A percentile compares a stretch with the other conserved stretches of the same genome.
phyloP scores from a whole-genome alignment of 2,113 vertebrate species.

The Lophotis ruficrista region DNA sequence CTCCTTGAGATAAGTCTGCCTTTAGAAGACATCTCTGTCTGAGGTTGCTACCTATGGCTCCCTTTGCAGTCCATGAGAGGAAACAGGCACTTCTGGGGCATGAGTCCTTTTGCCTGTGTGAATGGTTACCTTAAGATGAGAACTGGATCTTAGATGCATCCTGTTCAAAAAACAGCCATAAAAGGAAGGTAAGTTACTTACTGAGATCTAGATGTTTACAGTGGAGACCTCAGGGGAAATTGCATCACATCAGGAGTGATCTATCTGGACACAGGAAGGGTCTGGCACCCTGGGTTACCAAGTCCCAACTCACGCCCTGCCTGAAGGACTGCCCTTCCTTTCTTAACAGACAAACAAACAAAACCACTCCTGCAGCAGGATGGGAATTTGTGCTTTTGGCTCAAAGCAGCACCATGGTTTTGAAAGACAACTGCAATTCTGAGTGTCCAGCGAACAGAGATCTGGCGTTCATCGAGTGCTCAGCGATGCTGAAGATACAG shows the following conservation, averaged over 20 bases:
- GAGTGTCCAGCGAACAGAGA: background rate
- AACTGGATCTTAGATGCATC: background rate
- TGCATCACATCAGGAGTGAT: background rate
- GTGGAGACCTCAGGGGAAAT: background rate
- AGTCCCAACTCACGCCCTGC: background rate
- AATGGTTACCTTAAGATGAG: background rate
- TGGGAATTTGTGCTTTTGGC: background rate
- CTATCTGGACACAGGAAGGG: background rate
- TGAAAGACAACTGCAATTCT: background rate
- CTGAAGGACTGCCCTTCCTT: background rate
- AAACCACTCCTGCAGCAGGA: rapidly evolving
- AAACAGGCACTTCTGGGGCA: background rate
- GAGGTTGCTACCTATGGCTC: background rate
- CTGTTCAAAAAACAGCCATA: background rate
- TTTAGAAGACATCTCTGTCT: background rate
- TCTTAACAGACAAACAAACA: background rate
- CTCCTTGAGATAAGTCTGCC: background rate
- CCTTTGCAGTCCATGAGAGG: background rate
- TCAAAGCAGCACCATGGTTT: background rate
- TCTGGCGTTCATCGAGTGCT: rapidly evolving
- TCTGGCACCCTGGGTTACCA: background rate
- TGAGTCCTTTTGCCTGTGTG: background rate
- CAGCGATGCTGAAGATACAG: background rate
- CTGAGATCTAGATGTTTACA: background rate
- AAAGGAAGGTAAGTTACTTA: background rate